phyloP scores from a whole-genome alignment of 2,888 invertebrate genomes.

The Melieria crassipennis region DNA sequence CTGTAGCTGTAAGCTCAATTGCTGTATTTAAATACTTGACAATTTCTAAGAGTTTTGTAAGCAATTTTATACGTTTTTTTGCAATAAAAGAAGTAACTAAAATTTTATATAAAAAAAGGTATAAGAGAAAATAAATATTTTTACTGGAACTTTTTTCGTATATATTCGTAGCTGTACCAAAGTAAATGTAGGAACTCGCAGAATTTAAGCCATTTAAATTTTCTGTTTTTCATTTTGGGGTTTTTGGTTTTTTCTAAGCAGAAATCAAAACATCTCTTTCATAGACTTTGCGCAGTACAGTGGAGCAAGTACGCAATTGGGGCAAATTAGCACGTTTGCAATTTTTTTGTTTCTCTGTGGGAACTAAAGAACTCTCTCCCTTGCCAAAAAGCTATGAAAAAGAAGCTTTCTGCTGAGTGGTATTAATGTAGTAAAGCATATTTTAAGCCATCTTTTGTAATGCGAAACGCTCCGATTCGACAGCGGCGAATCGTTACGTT shows the following conservation, averaged over 20 bases:
- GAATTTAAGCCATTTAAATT: neutral
- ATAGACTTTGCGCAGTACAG: conserved; percentile 37
- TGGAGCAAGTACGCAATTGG: neutral
- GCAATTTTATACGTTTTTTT: too few species aligned
- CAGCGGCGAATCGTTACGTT: neutral
- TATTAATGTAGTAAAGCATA: conserved; percentile 65
- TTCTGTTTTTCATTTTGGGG: neutral
- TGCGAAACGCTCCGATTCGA: conserved; percentile 28
- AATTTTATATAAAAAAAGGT: neutral
- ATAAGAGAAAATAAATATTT: neutral
- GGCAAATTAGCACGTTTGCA: too few species aligned
- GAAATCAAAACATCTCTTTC: conserved; percentile 36
- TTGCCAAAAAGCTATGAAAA: conserved; percentile 49
- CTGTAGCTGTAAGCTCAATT: too few species aligned
- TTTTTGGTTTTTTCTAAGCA: conserved; percentile 18
- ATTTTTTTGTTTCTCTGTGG: conserved; percentile 11
- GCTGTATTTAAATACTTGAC: too few species aligned
- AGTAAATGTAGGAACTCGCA: neutral
- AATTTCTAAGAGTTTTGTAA: too few species aligned
- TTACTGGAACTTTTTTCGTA: neutral
- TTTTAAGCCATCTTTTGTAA: conserved; percentile 65
- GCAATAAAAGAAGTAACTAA: neutral
- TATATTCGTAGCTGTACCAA: neutral
- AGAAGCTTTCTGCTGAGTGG: conserved; percentile 57
- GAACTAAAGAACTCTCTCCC: conserved; percentile 13